These are phyloP conservation scores for Lacerta viridis DNA, from an alignment of 2,797 vertebrate genomes.

Conservation along the genomic window DNA sequence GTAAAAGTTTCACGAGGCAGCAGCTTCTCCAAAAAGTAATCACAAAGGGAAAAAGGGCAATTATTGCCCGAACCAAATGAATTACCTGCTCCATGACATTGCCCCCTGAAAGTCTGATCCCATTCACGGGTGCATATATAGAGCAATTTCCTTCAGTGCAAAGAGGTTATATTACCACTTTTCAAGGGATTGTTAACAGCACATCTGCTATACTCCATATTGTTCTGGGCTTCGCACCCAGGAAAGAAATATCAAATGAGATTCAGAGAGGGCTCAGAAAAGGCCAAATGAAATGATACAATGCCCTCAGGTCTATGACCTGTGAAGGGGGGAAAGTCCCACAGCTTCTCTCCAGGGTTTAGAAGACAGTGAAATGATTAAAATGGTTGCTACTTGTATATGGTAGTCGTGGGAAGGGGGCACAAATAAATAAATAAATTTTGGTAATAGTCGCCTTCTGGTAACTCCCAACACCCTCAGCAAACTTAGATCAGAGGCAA, in stretches of 20 bases:
- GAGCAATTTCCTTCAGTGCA: conserved; percentile 49
- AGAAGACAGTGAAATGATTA: neutral
- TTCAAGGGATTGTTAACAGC: neutral
- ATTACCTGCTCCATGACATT: conserved; percentile 22
- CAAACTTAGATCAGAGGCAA: neutral
- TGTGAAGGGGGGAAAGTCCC: neutral
- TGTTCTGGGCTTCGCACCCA: conserved; percentile 37
- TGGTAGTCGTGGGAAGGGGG: neutral
- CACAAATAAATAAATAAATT: fast-evolving
- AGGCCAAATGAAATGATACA: conserved; percentile 9
- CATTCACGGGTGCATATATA: conserved; percentile 36
- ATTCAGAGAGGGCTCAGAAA: conserved; percentile 4
- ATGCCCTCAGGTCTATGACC: neutral
- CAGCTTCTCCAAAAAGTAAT: conserved; percentile 13
- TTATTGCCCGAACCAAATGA: conserved; percentile 39
- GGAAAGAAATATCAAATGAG: conserved; percentile 35
- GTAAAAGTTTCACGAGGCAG: conserved; percentile 14
- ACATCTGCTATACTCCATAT: neutral
- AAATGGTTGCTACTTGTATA: neutral
- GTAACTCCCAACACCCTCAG: neutral
- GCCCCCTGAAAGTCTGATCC: conserved; percentile 26
- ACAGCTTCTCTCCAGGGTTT: neutral
- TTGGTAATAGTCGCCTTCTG: neutral
- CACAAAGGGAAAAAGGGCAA: conserved; percentile 39
- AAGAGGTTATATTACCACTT: conserved; percentile 35